Evolutionary conservation across 2,888 invertebrate species (phyloP).

Genomic region (Ophraella communa): DNA sequence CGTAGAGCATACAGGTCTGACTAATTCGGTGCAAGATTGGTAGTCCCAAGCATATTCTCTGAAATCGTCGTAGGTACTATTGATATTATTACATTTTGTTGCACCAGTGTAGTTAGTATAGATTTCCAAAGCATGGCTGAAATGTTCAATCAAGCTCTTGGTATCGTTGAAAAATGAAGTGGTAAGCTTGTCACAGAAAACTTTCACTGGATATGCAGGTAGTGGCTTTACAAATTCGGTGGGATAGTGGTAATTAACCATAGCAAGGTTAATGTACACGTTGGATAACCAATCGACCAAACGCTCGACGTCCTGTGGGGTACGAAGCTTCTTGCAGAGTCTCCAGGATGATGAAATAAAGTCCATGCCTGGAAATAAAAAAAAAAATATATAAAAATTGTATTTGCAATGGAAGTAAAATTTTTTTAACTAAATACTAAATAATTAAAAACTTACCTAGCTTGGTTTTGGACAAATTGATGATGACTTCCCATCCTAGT

Average conservation of each 20-base stretch:
- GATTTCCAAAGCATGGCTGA: slow-evolving; percentile 74
- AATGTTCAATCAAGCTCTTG: slow-evolving; percentile 63
- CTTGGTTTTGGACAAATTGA: neutral
- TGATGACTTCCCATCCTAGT: slow-evolving; percentile 3
- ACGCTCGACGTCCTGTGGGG: slow-evolving; percentile 71
- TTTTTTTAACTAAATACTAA: neutral
- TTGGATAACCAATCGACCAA: slow-evolving; percentile 76
- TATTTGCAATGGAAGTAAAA: too few species aligned
- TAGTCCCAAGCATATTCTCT: slow-evolving; percentile 80
- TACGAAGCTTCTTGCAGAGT: slow-evolving; percentile 56
- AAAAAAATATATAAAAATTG: neutral
- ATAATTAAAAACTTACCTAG: neutral
- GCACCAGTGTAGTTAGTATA: slow-evolving; percentile 84
- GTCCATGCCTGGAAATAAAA: neutral
- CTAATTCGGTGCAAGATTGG: slow-evolving; percentile 95
- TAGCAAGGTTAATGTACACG: slow-evolving; percentile 82
- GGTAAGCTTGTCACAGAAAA: slow-evolving; percentile 64
- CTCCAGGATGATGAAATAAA: slow-evolving; percentile 3
- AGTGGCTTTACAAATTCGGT: slow-evolving; percentile 81
- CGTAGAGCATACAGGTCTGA: slow-evolving; percentile 85
- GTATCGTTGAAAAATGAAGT: slow-evolving; percentile 51
- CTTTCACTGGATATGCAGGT: slow-evolving; percentile 83
- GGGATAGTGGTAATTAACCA: slow-evolving; percentile 94
- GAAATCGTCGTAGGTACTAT: slow-evolving; percentile 66
- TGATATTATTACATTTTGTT: slow-evolving; percentile 71